Evolutionary conservation across 2,888 invertebrate species (phyloP).

Genomic region (Tenthredo distinguenda): DNA sequence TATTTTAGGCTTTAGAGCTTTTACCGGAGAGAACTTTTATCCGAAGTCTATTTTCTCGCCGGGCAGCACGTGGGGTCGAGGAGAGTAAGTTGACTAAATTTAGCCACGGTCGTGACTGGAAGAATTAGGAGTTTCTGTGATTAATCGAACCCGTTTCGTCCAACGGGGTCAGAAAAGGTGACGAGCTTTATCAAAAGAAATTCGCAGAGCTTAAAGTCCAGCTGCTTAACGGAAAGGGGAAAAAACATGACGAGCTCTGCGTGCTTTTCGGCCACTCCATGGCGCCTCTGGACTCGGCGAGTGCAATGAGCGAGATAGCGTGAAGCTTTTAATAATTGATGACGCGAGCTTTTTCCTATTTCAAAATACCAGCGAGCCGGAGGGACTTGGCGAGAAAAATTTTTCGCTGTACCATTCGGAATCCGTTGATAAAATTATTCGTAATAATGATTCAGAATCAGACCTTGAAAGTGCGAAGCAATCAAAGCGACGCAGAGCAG

Average conservation of each 20-base stretch:
- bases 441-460: neutral
- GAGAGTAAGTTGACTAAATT: neutral
- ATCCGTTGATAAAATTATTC: neutral
- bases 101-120: slow-evolving; percentile 7
- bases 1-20: neutral
- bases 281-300: neutral
- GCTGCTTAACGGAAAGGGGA: neutral
- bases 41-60: neutral
- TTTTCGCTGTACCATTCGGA: neutral
- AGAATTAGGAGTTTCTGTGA: neutral
- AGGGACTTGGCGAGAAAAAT: neutral
- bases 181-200: neutral
- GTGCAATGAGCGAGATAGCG: too few species aligned
- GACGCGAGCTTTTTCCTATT: neutral
- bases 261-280: neutral
- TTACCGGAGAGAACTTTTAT: neutral
- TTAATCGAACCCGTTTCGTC: neutral
- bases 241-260: neutral
- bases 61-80: neutral
- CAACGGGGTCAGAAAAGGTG: neutral
- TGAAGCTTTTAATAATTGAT: neutral
- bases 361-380: neutral
- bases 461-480: slow-evolving; percentile 42
- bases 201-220: neutral
- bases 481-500: slow-evolving; percentile 23